Evolutionary conservation across 1,140 invertebrate genomes (phyloP).

Genomic region (Leptonema lineaticorne): DNA sequence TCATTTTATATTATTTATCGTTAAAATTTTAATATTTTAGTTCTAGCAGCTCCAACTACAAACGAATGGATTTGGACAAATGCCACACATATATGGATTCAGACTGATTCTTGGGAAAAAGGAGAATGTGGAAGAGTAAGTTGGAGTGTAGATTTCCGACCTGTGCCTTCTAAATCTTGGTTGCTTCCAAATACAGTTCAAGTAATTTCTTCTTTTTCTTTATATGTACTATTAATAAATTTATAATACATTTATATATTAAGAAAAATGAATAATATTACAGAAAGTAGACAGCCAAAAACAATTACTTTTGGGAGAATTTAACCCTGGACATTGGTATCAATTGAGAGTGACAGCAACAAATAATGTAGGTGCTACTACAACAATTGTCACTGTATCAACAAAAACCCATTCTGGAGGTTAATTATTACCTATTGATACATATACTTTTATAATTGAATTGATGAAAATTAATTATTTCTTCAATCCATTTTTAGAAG

Average conservation of each 20-base stretch:
- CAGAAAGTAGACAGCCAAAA: slow-evolving; percentile 27
- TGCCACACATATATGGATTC: slow-evolving; percentile 51
- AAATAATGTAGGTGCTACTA: slow-evolving; percentile 76
- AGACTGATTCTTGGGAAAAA: slow-evolving; percentile 53
- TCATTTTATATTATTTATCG: background rate
- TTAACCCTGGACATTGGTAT: slow-evolving; percentile 78
- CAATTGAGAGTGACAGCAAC: slow-evolving; percentile 74
- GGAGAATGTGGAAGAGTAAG: slow-evolving; percentile 52
- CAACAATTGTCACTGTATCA: slow-evolving; percentile 73
- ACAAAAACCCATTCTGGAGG: slow-evolving; percentile 77
- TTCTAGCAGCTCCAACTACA: slow-evolving; percentile 50
- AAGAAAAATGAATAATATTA: background rate
- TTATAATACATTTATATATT: background rate
- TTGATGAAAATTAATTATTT: background rate
- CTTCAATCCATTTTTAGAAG: slow-evolving; percentile 45
- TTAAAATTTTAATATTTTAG: slow-evolving; percentile 41
- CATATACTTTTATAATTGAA: too few relatives aligned
- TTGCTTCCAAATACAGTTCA: slow-evolving; percentile 14
- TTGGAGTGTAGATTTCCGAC: slow-evolving; percentile 53
- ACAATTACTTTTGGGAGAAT: slow-evolving; percentile 58
- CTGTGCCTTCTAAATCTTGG: slow-evolving; percentile 46
- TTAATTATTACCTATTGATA: slow-evolving; percentile 44
- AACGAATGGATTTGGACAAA: slow-evolving; percentile 57
- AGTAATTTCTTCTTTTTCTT: background rate
- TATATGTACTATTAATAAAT: background rate